Evolutionary conservation across 2,797 vertebrate genomes (phyloP).

Genomic region (Emydoidea blandingii): DNA sequence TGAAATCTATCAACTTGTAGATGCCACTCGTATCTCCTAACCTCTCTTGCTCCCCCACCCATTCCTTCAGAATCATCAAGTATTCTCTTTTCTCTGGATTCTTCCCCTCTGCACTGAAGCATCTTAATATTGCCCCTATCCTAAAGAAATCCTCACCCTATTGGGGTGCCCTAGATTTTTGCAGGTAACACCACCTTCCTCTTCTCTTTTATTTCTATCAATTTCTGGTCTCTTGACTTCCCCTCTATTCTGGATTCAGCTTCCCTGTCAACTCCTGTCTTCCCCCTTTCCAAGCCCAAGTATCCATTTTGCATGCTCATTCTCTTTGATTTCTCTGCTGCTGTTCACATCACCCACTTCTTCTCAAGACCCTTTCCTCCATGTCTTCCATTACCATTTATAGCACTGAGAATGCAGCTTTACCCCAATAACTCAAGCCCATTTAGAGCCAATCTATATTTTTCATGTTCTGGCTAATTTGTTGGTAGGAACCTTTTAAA

Average conservation of each 20-base stretch:
- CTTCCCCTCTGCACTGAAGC: rapidly evolving
- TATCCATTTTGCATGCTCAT: not conserved
- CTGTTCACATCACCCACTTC: not conserved
- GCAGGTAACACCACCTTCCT: not conserved
- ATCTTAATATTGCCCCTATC: not conserved
- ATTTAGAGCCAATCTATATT: not conserved
- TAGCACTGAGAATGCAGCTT: not conserved
- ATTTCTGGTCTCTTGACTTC: not conserved
- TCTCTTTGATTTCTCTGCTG: not conserved
- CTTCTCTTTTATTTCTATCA: not conserved
- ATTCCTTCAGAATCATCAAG: not conserved
- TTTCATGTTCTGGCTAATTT: not conserved
- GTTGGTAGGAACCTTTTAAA: not conserved
- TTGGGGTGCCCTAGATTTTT: not conserved
- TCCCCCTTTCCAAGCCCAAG: not conserved
- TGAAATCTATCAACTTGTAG: not conserved
- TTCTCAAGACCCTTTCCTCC: not conserved
- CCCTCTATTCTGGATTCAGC: not conserved
- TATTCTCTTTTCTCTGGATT: not conserved
- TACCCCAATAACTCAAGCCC: not conserved
- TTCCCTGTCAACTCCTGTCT: not conserved
- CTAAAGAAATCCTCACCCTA: not conserved
- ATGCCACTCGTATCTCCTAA: not conserved
- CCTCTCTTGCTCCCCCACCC: not conserved
- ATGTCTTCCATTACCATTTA: not conserved